Evolutionary conservation across 2,113 vertebrate species (phyloP).

Genomic region (Coreoperca whiteheadi): DNA sequence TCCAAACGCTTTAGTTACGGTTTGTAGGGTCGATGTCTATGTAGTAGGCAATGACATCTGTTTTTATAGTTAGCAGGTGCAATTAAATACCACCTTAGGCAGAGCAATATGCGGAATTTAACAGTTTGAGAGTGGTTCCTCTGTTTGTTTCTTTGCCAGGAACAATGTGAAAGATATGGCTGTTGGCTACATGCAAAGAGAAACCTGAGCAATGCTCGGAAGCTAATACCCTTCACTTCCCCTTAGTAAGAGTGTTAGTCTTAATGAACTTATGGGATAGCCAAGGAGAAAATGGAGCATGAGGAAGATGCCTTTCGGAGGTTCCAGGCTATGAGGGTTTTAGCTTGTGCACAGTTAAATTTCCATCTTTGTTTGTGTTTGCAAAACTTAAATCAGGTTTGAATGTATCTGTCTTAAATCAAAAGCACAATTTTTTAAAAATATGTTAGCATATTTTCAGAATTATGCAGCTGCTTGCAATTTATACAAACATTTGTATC

Average conservation of each 20-base stretch:
- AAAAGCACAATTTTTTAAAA: background rate
- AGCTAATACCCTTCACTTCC: conserved; percentile 59
- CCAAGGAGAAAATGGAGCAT: conserved; percentile 35
- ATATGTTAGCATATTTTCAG: background rate
- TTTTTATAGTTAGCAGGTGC: background rate
- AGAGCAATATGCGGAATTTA: conserved; percentile 35
- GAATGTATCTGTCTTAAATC: background rate
- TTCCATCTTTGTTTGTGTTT: background rate
- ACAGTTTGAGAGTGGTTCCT: background rate
- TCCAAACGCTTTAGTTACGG: background rate
- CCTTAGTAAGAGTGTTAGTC: conserved; percentile 70
- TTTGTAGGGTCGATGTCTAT: background rate
- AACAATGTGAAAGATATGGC: background rate
- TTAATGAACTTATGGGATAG: conserved; percentile 72
- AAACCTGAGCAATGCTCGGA: conserved; percentile 9
- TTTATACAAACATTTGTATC: background rate
- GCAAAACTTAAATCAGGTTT: background rate
- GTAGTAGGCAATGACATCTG: background rate
- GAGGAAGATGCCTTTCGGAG: conserved; percentile 18
- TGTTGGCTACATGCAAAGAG: background rate
- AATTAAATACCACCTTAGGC: background rate
- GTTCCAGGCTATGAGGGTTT: conserved; percentile 41
- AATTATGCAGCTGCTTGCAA: background rate
- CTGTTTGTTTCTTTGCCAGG: background rate
- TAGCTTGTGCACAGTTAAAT: background rate